phyloP scores from a whole-genome alignment of 2,888 invertebrate genomes.

The Taenaris catops region DNA sequence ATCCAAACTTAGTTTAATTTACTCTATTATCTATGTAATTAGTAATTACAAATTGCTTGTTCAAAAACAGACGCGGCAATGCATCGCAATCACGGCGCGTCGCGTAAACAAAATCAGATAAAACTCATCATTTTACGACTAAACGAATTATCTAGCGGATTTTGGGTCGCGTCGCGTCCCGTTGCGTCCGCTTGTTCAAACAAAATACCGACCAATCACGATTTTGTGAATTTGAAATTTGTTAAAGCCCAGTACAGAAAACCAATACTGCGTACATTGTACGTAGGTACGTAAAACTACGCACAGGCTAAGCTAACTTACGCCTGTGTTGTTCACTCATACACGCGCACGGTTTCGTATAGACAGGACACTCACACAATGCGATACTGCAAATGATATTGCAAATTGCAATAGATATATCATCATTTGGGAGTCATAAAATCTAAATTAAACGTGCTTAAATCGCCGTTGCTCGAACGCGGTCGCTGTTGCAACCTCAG shows the following conservation, averaged over 20 bases:
- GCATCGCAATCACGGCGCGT: constrained; percentile 43
- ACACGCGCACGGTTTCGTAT: constrained; percentile 26
- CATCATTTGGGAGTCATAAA: no score
- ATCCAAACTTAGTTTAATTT: no score
- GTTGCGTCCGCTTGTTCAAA: constrained; percentile 66
- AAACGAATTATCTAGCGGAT: constrained; percentile 66
- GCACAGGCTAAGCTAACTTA: constrained; percentile 69
- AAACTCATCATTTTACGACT: constrained; percentile 66
- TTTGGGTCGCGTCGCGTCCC: constrained; percentile 44
- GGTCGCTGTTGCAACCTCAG: no score
- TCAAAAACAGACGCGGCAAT: constrained; percentile 32
- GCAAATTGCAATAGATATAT: no score
- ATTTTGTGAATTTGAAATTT: constrained; percentile 79
- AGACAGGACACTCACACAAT: constrained; percentile 70
- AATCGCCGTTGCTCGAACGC: no score
- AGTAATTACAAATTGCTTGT: constrained; percentile 39
- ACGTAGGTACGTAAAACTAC: constrained; percentile 56
- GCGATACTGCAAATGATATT: constrained; percentile 75
- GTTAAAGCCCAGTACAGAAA: constrained; percentile 75
- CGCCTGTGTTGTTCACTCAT: constrained; percentile 45
- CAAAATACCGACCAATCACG: constrained; percentile 75
- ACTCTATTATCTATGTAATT: constrained; percentile 32
- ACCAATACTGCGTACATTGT: constrained; percentile 65
- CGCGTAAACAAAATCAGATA: constrained; percentile 53
- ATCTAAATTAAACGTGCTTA: no score